A percentile compares a stretch with the other conserved stretches of the same genome.
Evolutionary conservation across 1,140 invertebrate species (phyloP).

Genomic region (Cydia amplana): DNA sequence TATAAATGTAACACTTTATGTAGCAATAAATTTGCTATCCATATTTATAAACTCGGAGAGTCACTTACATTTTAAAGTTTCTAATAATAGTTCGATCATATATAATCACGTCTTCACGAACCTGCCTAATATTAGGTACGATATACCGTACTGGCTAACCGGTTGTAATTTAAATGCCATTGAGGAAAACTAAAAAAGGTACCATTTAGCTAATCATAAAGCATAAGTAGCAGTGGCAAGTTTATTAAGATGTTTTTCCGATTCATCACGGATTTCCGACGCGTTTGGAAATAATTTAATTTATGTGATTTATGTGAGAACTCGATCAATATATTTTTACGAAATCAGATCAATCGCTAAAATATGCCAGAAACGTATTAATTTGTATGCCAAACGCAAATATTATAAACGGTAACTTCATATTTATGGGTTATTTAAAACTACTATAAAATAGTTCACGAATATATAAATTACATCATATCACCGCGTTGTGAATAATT

Average conservation of each 20-base stretch:
- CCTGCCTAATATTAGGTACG: no score
- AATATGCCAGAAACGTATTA: not conserved
- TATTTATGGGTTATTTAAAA: not conserved
- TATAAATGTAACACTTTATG: no score
- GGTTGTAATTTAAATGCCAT: no score
- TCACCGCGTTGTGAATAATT: not conserved
- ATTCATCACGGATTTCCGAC: not conserved
- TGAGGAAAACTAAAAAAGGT: no score
- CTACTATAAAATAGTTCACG: not conserved
- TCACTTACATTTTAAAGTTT: no score
- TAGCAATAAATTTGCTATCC: no score
- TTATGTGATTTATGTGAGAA: conserved; percentile 12
- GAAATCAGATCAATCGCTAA: conserved; percentile 1
- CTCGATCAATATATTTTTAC: not conserved
- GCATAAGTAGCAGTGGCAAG: not conserved
- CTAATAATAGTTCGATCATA: no score
- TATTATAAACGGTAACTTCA: not conserved
- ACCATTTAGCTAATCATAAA: not conserved
- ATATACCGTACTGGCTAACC: no score
- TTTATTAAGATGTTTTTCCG: not conserved
- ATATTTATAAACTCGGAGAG: no score
- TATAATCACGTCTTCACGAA: no score
- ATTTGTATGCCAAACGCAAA: not conserved
- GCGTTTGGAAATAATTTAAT: not conserved
- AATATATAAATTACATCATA: not conserved